phyloP scores from a whole-genome alignment of 2,113 vertebrate genomes.

The Cyanistes caeruleus region DNA sequence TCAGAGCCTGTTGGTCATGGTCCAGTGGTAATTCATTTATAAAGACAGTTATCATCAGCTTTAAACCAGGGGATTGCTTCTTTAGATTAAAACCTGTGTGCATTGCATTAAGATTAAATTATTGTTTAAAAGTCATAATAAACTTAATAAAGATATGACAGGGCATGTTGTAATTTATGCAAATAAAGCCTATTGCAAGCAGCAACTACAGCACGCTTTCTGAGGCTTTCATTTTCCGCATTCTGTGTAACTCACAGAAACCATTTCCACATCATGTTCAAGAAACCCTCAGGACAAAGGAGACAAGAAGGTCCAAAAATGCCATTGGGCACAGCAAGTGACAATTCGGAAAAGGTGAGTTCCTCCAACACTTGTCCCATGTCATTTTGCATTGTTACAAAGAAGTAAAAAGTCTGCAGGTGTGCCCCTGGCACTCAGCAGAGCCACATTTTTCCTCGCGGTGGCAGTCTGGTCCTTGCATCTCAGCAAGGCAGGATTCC shows the following conservation, averaged over 20 bases:
- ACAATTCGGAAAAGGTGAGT: not conserved
- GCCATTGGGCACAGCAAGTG: not conserved
- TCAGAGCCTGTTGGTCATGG: not conserved
- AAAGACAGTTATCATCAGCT: constrained; percentile 47
- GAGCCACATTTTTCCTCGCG: not conserved
- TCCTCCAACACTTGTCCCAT: not conserved
- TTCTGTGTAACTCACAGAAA: not conserved
- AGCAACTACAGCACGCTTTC: not conserved
- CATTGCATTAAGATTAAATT: constrained; percentile 31
- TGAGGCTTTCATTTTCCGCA: not conserved
- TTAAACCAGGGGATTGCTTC: constrained; percentile 25
- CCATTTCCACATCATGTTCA: not conserved
- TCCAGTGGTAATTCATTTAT: constrained; percentile 52
- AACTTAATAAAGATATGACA: not conserved
- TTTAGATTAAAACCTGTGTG: constrained; percentile 25
- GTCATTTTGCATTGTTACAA: fast-evolving
- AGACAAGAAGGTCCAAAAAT: not conserved
- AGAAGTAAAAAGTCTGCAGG: not conserved
- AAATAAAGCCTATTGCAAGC: not conserved
- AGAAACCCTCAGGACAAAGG: not conserved
- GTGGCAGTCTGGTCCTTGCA: fast-evolving
- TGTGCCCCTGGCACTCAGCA: not conserved
- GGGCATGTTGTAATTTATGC: not conserved
- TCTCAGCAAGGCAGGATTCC: not conserved
- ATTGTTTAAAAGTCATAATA: constrained; percentile 41